phyloP scores from a whole-genome alignment of 1,140 invertebrate species.

The Trigoniulus corallinus region DNA sequence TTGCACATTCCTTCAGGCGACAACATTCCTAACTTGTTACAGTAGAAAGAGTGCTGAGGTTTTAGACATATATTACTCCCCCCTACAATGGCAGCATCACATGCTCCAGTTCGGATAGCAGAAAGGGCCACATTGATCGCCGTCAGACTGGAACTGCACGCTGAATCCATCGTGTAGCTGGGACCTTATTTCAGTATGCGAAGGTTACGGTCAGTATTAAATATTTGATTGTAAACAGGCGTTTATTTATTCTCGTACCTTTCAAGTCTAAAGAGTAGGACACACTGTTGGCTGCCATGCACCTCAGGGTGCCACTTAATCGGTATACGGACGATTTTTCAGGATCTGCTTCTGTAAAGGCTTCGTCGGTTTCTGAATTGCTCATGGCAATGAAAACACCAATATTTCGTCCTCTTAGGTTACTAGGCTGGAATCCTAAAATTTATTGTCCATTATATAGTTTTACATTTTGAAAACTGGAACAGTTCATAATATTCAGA shows the following conservation, averaged over 20 bases:
- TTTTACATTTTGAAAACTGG: too few relatives aligned
- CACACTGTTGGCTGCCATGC: conserved; percentile 92
- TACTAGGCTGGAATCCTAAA: conserved; percentile 54
- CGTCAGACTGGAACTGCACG: conserved; percentile 81
- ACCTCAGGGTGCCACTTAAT: conserved; percentile 73
- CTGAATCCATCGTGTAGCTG: conserved; percentile 84
- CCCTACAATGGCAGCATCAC: conserved; percentile 82
- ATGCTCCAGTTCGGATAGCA: conserved; percentile 65
- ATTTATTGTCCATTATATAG: too few relatives aligned
- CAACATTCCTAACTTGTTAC: conserved; percentile 79
- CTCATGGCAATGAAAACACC: conserved; percentile 84
- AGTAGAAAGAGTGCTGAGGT: conserved; percentile 77
- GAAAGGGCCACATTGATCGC: conserved; percentile 71
- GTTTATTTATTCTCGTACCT: conserved; percentile 20
- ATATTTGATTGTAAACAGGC: not conserved
- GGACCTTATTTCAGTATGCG: conserved; percentile 40
- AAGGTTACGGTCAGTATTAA: not conserved
- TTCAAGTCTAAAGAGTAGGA: conserved; percentile 88
- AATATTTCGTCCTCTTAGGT: conserved; percentile 62
- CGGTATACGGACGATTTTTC: conserved; percentile 78
- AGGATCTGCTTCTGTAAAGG: conserved; percentile 45
- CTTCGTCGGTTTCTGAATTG: conserved; percentile 66
- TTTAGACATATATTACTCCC: conserved; percentile 71
- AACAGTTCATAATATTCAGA: too few relatives aligned
- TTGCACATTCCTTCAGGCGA: conserved; percentile 76